Evolutionary conservation across 1,140 invertebrate genomes (phyloP), one percentile per base, ranked within the genome.

Genomic region (Archegozetes longisetosus): DNA sequence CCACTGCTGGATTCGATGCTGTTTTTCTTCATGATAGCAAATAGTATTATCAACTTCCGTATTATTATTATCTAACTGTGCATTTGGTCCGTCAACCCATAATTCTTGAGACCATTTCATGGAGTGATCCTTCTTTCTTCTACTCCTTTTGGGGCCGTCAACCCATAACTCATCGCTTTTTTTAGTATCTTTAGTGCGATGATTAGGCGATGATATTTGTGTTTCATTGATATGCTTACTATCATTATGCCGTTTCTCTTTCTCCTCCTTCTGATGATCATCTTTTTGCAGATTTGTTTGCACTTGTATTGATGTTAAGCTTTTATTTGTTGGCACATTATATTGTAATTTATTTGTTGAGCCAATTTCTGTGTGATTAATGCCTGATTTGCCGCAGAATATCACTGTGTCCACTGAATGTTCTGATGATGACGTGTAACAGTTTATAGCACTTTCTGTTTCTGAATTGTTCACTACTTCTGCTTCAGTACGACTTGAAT

Each of bases 11-110:
- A 60, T 58, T 26, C 61, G 47, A 20, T 53, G 55, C 3, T 58
- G 46, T 62, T 62, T 62, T 6, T 58, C 29, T 23, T 29, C 12
- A 27, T 26, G 23, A 3, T 50, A 20, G 27, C 29, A 49, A 23
- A 22, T 14, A 14, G 1, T 6, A 24, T 17, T 12, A 20, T 51
- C 14, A 27, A 49, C 55, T 27, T 27, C 28, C 14, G n/a, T 2
- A 12, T 13, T 55, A 12, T 3, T 17, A 23, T 13, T 40, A 13
- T 24, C 2, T 14, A 23, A 27, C 12, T n/a, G 3, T 20, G 49
- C 49, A 28, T 62, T 60, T 26, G 61, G 61, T 23, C 61, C 61
- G 53, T 62, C 61, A 25, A 62, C 29, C 61, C 61, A 62, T 17
- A 62, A 27, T 26, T 62, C 61, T 25, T 61, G 48, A 22, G 40